phyloP scores from a whole-genome alignment of 2,888 invertebrate genomes.

The Dinocampus coccinellae region DNA sequence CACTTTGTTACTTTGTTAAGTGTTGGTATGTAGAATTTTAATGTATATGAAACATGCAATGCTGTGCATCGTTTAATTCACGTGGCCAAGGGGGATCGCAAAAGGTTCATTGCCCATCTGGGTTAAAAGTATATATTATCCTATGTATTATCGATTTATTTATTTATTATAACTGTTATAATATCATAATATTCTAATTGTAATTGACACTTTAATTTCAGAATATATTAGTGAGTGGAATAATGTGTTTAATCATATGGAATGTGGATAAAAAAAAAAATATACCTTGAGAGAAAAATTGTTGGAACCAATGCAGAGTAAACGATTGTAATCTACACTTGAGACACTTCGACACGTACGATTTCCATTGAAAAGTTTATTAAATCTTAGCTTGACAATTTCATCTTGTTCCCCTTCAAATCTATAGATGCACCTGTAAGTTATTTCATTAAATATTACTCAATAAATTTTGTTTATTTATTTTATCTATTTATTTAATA shows the following conservation, averaged over 20 bases:
- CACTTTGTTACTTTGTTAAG: slow-evolving; percentile 76
- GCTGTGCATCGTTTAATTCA: neutral
- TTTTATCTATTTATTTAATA: too few species aligned
- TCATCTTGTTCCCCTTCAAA: slow-evolving; percentile 89
- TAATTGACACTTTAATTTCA: neutral
- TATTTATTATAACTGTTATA: neutral
- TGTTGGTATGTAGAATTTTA: slow-evolving; percentile 75
- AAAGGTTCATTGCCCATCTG: slow-evolving; percentile 17
- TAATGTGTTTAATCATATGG: neutral
- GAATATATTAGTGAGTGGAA: neutral
- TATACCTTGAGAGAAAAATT: slow-evolving; percentile 66
- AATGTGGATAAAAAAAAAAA: too few species aligned
- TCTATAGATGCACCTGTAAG: slow-evolving; percentile 83
- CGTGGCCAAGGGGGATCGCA: neutral
- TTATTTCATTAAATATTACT: slow-evolving; percentile 3
- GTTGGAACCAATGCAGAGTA: slow-evolving; percentile 63
- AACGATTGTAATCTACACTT: slow-evolving; percentile 63
- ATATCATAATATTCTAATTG: neutral
- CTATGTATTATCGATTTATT: slow-evolving; percentile 18
- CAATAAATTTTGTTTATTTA: too few species aligned
- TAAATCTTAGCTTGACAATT: slow-evolving; percentile 81
- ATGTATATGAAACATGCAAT: slow-evolving; percentile 73
- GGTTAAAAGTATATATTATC: slow-evolving; percentile 12
- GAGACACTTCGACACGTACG: slow-evolving; percentile 65
- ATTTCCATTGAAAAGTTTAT: slow-evolving; percentile 75